Evolutionary conservation across 2,797 vertebrate genomes (phyloP), one percentile per base, ranked within the genome.

Genomic region (Odontamblyopus lacepedii): DNA sequence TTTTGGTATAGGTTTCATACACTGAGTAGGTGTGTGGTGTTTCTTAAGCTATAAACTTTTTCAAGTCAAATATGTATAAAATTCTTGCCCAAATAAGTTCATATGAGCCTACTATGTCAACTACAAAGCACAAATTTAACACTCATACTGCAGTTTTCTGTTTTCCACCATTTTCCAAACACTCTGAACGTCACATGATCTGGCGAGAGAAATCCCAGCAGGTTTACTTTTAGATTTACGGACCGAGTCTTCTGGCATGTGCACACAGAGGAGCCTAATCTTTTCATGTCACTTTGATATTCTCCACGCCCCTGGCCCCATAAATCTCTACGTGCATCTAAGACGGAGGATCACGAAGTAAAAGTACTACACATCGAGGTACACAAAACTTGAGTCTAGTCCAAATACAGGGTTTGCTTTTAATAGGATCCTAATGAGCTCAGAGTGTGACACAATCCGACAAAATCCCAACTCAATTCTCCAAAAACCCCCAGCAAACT

Each of bases 401-500:
- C 62, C 63, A 76, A 23, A 63, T 35, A 19, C 60, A 71, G 41
- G 44, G 26, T 68, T 79, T 84, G 81, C 62, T 71, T 82, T 72
- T 68, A 64, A 79, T 87, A 74, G 69, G 51, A 59, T 70, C 16
- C 27, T 48, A 77, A 74, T 77, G 69, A 75, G 75, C 55, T n/a
- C 59, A 51, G 73, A 80, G 69, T 73, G 79, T 74, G 76, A 79
- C 70, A 69, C 53, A 77, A 83, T 76, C 77, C 66, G 12, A 67
- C 65, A 61, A 26, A 73, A 75, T 57, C 74, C 75, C 67, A n/a
- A 61, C 64, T 60, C 26, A 70, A 76, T 51, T 76, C 74, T 61
- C 63, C 30, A 8, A 23, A 44, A 57, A 41, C 78, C 67, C 30
- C 16, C 0, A 66, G 35, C 30, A 72, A 13, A 72, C 68, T 55